Conservation (phyloP, 2,888 invertebrate genomes). For the Acronicta aceris region DNA sequence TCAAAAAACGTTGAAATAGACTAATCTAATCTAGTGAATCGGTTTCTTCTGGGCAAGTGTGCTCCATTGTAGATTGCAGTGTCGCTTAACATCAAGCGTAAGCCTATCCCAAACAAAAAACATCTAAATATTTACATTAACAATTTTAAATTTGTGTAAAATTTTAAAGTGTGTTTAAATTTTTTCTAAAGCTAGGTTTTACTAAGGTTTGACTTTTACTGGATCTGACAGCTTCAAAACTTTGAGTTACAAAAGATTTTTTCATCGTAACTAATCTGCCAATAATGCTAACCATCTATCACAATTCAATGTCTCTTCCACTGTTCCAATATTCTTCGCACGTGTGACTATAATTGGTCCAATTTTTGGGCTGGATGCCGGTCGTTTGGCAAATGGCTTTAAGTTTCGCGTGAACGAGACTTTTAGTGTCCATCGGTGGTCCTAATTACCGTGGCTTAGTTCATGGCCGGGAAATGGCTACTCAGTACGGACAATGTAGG, state of each 20-base stretch:
- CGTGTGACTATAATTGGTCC: slow-evolving; percentile 58
- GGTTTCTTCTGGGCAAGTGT: too few relatives aligned
- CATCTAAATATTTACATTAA: too few relatives aligned
- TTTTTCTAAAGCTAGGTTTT: not conserved
- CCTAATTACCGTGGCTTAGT: slow-evolving; percentile 58
- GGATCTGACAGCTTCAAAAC: not conserved
- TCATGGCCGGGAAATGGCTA: slow-evolving; percentile 5
- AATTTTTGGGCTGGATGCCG: slow-evolving; percentile 63
- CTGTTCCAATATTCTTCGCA: slow-evolving; percentile 20
- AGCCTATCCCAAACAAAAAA: too few relatives aligned
- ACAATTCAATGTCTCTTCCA: slow-evolving; percentile 24
- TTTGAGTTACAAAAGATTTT: not conserved
- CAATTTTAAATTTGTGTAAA: too few relatives aligned
- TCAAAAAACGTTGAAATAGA: too few relatives aligned
- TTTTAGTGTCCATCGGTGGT: slow-evolving; percentile 58
- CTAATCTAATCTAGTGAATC: too few relatives aligned
- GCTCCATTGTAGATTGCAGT: too few relatives aligned
- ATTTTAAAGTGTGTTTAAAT: too few relatives aligned
- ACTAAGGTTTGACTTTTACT: not conserved
- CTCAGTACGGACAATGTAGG: not conserved
- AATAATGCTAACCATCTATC: too few relatives aligned
- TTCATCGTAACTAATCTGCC: too few relatives aligned
- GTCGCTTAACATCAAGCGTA: too few relatives aligned
- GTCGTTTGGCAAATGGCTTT: slow-evolving; percentile 68
- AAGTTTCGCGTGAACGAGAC: slow-evolving; percentile 63